Evolutionary conservation across 1,140 invertebrate species (phyloP).

Genomic region (Artemia franciscana): DNA sequence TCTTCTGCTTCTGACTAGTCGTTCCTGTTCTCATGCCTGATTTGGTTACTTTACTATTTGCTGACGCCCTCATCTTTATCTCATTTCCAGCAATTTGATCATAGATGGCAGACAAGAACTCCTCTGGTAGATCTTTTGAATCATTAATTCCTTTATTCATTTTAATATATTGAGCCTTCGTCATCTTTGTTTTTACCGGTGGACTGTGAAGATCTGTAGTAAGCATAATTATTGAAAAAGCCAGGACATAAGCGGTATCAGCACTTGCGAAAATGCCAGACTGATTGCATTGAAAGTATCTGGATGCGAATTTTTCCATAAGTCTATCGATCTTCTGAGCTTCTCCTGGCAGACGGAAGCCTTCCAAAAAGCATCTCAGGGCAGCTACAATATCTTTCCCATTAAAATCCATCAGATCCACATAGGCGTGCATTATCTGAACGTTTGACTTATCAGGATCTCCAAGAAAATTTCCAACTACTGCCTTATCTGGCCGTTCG

Average conservation of each 20-base stretch:
- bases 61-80: constrained; percentile 88
- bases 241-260: constrained; percentile 92
- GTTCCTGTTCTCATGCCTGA: constrained; percentile 30
- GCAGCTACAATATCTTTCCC: constrained; percentile 83
- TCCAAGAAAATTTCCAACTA: constrained; percentile 86
- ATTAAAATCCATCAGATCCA: constrained; percentile 89
- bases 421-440: constrained; percentile 87
- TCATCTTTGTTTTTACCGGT: constrained; percentile 96
- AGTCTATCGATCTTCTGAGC: constrained; percentile 97
- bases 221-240: constrained; percentile 98
- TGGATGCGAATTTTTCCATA: constrained; percentile 98
- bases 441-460: constrained; percentile 71
- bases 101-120: constrained; percentile 91
- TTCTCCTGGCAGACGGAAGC: constrained; percentile 90
- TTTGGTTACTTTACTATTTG: constrained; percentile 51
- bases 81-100: constrained; percentile 97
- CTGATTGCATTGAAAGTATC: constrained; percentile 93
- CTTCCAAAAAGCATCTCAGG: constrained; percentile 74
- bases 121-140: constrained; percentile 62
- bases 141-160: constrained; percentile 96
- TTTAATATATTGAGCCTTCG: constrained; percentile 95
- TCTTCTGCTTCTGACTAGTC: constrained; percentile 75
- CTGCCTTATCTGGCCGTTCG: constrained; percentile 84
- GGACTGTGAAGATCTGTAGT: constrained; percentile 96
- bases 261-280: constrained; percentile 88